Base-by-base conservation (phyloP, 2,888 invertebrate species). In the Agrotis segetum region DNA sequence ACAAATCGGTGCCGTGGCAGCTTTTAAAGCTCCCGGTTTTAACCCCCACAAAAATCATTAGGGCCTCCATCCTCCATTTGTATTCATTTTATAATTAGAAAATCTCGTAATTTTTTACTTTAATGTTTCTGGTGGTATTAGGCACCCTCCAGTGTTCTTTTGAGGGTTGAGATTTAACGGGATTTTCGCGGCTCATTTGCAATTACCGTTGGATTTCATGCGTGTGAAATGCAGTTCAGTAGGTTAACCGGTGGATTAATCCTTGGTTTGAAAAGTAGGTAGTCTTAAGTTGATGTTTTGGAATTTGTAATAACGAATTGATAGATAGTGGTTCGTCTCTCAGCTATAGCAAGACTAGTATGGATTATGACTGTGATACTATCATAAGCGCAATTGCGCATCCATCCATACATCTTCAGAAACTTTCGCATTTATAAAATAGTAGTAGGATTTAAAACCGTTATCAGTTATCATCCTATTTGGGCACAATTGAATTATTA, bases 11-110 rank as follows among this genome's bases (percentile, higher is more conserved):
- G 67, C 47, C 70, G 47, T 47, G 67, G 67, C 44, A 59, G 52
- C 40, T 74, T 71, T 64, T 56, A 76, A 11, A 40, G 61, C 40
- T 81, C 59, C 58, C 58, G 47, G 14, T 74, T 84, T 67, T 49
- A 81, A 67, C 46, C 24, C 29, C 34, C 52, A 29, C 29, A 63
- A 49, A 82, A 72, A 72, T 71, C 62, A 74, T 74, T 67, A 62
- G 24, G 21, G 7, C 64, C 46, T 64, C 44, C 62, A 50, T 74
- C 64, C 46, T 64, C 44, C 62, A 50, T 74, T 74, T 60, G 71
- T 82, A 72, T 84, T 74, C 79, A 74, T 74, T 52, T 40, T 61
- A 55, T 49, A 71, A 82, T 79, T 65, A 67, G 58, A 79, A 60
- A 53, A 56, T 60, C 60, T 71, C 62, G 49, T 82, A 17, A 52